phyloP scores from a whole-genome alignment of 2,113 vertebrate genomes.

The Nycticryphes semicollaris region DNA sequence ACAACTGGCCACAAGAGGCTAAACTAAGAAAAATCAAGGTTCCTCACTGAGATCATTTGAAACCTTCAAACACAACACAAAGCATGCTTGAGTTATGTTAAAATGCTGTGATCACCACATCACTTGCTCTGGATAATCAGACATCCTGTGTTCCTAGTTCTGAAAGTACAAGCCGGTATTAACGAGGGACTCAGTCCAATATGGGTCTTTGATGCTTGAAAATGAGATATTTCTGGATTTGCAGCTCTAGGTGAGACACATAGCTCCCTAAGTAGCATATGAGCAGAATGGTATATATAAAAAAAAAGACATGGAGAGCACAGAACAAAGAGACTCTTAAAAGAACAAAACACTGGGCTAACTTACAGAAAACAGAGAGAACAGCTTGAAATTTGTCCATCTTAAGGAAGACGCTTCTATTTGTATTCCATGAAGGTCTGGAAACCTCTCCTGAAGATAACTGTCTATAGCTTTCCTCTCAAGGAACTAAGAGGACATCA shows the following conservation, averaged over 20 bases:
- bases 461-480: neutral
- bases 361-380: neutral
- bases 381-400: neutral
- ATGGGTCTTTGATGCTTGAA: neutral
- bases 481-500: neutral
- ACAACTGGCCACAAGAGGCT: neutral
- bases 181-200: neutral
- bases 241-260: neutral
- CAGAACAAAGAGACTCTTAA: neutral
- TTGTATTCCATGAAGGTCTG: neutral
- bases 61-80: neutral
- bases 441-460: neutral
- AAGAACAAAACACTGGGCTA: neutral
- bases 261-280: neutral
- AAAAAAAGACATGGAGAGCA: neutral
- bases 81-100: neutral
- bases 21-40: neutral
- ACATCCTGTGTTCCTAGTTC: neutral
- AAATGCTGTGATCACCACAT: neutral
- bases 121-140: neutral
- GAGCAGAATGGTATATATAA: neutral
- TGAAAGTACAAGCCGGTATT: neutral
- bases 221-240: neutral
- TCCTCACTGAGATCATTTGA: neutral
- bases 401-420: neutral